Conservation (phyloP, 2,888 invertebrate species). For the Ramazzottius varieornatus region DNA sequence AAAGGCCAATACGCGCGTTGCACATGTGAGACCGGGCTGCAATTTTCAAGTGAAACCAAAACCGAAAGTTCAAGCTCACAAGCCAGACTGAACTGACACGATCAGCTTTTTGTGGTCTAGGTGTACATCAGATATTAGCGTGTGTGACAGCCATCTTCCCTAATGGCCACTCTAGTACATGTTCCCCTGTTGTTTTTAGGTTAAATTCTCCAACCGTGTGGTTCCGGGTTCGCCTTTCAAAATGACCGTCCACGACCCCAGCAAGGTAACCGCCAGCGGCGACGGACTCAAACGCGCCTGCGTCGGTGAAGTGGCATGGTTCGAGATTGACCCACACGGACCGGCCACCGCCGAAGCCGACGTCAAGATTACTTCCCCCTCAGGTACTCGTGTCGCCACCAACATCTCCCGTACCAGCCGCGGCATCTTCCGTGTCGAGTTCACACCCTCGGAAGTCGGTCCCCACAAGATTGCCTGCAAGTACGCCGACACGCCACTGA, state of each 20-base stretch:
- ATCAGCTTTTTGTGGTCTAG: too few species aligned
- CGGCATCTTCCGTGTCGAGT: slow-evolving; percentile 36
- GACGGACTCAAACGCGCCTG: slow-evolving; percentile 25
- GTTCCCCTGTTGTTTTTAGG: too few species aligned
- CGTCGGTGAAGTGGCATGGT: slow-evolving; percentile 23
- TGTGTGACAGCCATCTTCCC: too few species aligned
- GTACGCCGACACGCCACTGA: slow-evolving; percentile 33
- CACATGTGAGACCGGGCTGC: too few species aligned
- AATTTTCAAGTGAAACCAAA: too few species aligned
- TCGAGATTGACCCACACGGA: slow-evolving; percentile 26
- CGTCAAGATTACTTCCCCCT: slow-evolving; percentile 29
- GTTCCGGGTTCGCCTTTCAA: slow-evolving; percentile 42
- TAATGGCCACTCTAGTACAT: too few species aligned
- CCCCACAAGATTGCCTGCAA: slow-evolving; percentile 41
- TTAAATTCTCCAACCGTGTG: neutral
- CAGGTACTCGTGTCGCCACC: slow-evolving; percentile 27
- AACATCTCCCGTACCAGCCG: slow-evolving; percentile 21
- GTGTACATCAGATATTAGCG: too few species aligned
- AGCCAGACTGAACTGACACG: too few species aligned
- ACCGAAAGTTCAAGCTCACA: too few species aligned
- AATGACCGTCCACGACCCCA: slow-evolving; percentile 49
- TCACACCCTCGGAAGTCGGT: slow-evolving; percentile 47
- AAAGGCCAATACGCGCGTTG: too few species aligned
- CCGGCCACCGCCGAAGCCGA: slow-evolving; percentile 26
- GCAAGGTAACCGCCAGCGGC: slow-evolving; percentile 47